Conservation (phyloP, 2,797 vertebrate genomes). For the Benthosema pterotum region DNA sequence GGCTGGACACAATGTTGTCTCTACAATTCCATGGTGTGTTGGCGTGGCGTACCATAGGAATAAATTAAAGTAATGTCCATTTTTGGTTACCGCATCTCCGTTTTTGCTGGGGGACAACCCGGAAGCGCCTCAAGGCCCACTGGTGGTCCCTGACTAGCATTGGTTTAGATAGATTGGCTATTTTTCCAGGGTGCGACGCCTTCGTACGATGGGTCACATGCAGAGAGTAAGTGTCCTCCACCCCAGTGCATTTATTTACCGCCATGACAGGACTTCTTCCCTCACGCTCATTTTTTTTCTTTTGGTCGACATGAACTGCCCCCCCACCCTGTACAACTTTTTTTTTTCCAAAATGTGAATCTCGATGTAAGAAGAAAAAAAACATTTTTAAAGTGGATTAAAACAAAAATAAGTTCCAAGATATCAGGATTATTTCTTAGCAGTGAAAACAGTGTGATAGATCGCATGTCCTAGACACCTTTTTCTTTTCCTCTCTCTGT, state of each 20-base stretch:
- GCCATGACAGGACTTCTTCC: background rate
- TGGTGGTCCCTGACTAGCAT: no score
- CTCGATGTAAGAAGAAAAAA: slow-evolving; percentile 44
- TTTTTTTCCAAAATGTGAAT: slow-evolving; percentile 52
- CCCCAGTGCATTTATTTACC: background rate
- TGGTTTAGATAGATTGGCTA: no score
- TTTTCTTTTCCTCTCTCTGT: background rate
- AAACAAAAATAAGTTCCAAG: slow-evolving; percentile 1
- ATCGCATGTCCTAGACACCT: slow-evolving; percentile 56
- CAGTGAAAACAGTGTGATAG: slow-evolving; percentile 38
- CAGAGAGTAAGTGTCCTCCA: background rate
- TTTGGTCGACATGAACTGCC: slow-evolving; percentile 32
- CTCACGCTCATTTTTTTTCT: slow-evolving; percentile 4
- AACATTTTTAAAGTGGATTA: slow-evolving; percentile 28
- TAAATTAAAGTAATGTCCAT: no score
- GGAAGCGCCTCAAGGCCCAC: no score
- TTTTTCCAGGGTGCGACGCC: no score
- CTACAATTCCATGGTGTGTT: no score
- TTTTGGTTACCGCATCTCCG: no score
- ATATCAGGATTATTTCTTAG: slow-evolving; percentile 27
- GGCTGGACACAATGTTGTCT: no score
- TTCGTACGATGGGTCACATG: no score
- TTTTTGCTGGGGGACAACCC: no score
- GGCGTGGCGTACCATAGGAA: no score
- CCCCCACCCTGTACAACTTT: slow-evolving; percentile 14